Evolutionary conservation across 2,888 invertebrate genomes (phyloP).

Genomic region (Microctonus hyperodae): DNA sequence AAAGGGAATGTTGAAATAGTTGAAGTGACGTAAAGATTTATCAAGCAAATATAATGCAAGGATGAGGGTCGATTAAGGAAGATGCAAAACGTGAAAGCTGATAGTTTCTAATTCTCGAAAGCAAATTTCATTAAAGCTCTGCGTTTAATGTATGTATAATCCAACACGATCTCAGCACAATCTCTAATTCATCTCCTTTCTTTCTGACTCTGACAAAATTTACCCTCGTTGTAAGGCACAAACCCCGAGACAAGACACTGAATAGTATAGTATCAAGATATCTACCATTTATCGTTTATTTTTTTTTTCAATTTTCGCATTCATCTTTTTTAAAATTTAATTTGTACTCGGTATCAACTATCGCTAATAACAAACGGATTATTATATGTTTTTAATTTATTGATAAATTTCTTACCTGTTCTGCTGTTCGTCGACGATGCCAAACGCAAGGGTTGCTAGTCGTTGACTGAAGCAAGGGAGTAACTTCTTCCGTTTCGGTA

Average conservation of each 20-base stretch:
- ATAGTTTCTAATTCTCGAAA: slow-evolving; percentile 31
- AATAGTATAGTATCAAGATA: not conserved
- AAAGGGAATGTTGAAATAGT: not conserved
- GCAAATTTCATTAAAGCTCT: slow-evolving; percentile 31
- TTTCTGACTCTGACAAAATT: not conserved
- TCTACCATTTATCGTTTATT: not conserved
- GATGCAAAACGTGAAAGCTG: not conserved
- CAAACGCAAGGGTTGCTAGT: slow-evolving; percentile 58
- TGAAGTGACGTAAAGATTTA: not conserved
- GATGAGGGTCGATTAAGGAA: not conserved
- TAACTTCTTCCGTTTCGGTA: slow-evolving; percentile 60
- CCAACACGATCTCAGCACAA: not conserved
- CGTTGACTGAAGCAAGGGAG: slow-evolving; percentile 57
- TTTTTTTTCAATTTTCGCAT: not conserved
- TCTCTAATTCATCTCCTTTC: not conserved
- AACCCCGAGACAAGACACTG: not conserved
- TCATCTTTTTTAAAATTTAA: not conserved
- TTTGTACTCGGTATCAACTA: not conserved
- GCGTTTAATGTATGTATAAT: slow-evolving; percentile 34
- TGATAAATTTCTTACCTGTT: slow-evolving; percentile 52
- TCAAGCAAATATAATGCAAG: no score
- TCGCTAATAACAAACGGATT: not conserved
- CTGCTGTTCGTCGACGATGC: slow-evolving; percentile 61
- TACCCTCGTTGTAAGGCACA: not conserved
- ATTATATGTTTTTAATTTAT: no score